These are phyloP conservation scores for Alca torda DNA, from an alignment of 2,797 vertebrate genomes.

Conservation along the genomic window DNA sequence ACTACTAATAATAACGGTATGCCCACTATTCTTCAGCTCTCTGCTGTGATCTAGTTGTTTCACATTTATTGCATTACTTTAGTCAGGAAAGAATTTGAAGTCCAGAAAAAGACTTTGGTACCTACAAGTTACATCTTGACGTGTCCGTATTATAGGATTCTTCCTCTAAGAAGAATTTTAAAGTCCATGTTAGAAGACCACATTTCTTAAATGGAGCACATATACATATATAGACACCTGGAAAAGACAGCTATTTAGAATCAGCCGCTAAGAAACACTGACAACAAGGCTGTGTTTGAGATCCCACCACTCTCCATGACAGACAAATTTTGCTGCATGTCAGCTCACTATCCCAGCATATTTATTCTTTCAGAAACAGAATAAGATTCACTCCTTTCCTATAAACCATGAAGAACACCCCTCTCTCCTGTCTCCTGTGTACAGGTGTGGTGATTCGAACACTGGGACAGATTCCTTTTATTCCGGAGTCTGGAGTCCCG, in stretches of 20 bases:
- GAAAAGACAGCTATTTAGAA: background rate
- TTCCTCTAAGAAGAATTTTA: background rate
- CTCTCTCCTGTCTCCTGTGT: background rate
- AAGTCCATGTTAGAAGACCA: background rate
- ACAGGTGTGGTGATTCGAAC: background rate
- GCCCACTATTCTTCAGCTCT: background rate
- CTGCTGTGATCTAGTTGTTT: slow-evolving; percentile 12
- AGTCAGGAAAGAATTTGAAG: background rate
- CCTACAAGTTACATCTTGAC: background rate
- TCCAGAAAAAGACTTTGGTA: background rate
- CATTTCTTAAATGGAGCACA: background rate
- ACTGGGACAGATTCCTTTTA: background rate
- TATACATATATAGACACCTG: background rate
- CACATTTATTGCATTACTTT: background rate
- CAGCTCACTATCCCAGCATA: background rate
- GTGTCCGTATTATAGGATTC: background rate
- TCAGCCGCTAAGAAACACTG: background rate
- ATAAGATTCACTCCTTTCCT: background rate
- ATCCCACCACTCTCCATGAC: background rate
- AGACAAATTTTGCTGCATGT: background rate
- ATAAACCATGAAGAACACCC: background rate
- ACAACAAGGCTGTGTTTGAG: background rate
- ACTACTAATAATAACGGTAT: background rate
- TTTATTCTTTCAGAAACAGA: background rate
- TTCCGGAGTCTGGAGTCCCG: background rate